Base-by-base conservation (phyloP, 2,888 invertebrate species). In the Acronicta alni region DNA sequence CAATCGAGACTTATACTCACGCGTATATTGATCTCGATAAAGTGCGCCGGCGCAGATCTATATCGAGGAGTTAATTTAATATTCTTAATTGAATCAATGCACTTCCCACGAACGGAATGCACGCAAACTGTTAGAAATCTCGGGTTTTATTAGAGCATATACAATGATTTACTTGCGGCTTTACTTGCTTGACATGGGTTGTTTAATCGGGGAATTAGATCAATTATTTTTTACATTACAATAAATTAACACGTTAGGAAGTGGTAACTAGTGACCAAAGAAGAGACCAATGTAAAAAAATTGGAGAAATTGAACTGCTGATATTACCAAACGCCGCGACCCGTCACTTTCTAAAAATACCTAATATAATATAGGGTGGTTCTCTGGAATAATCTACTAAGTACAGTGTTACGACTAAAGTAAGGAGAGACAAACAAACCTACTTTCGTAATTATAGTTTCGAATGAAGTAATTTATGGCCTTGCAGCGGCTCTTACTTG, bases 31-130 rank as follows among this genome's bases (percentile, higher is more conserved):
- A 85, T 87, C 83, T 82, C 63, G 80, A 83, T 83, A 69, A 70
- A 64, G 66, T 74, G 67, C 75, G 73, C 62, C 53, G 67, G 65
- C 62, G 67, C 63, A 77, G 71, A 80, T 81, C 76, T 72, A 69
- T 58, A 73, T 56, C 45, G 67, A 81, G 67, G 76, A 86, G 82
- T 78, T 89, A 89, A 90, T 89, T 86, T 76, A 84, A 81, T 77
- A 66, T 78, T 79, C 81, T 80, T 86, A 87, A 89, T 88, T 83
- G 79, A 89, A 84, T 85, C 85, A 82, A 83, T 84, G 81, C 84
- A 82, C 80, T 89, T 90, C 89, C 83, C 89, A 89, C 87, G 86
- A 81, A 68, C 53, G 60, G 56, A 65, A 68, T 68, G 69, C 83
- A 81, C 77, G 80, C 77, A 67, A 76, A 59, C 70, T 69, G 57